These are phyloP conservation scores for Molossus molossus DNA, from an alignment of 2,797 vertebrate genomes.

Conservation along the genomic window DNA sequence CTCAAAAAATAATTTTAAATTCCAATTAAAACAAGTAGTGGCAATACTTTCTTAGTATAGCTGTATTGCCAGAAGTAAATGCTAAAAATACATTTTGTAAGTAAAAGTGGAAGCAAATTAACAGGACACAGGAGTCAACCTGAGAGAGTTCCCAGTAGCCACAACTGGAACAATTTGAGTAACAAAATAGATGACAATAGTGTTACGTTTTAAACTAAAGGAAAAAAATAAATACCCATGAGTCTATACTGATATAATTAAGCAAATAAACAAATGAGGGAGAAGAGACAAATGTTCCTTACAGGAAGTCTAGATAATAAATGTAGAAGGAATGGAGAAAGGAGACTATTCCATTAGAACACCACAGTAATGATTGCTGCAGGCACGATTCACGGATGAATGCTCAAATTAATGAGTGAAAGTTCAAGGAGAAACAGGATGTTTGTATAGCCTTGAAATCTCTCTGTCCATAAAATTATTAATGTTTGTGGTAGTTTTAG, in stretches of 20 bases:
- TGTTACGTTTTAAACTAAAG: slow-evolving; percentile 63
- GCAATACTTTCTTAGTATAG: slow-evolving; percentile 39
- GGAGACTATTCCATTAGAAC: slow-evolving; percentile 3
- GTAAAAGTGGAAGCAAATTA: slow-evolving; percentile 8
- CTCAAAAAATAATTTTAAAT: slow-evolving; percentile 55
- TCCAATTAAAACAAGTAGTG: slow-evolving; percentile 43
- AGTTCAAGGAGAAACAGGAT: slow-evolving; percentile 45
- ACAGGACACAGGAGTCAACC: background rate
- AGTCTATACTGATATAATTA: background rate
- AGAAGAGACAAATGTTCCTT: slow-evolving; percentile 6
- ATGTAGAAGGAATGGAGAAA: background rate
- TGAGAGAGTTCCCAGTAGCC: background rate
- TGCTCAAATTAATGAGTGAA: slow-evolving; percentile 28
- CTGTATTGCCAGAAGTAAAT: background rate
- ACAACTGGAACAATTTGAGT: background rate
- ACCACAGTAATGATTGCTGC: background rate
- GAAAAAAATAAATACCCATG: slow-evolving; percentile 52
- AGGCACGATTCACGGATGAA: slow-evolving; percentile 11
- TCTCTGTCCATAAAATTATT: background rate
- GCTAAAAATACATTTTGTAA: background rate
- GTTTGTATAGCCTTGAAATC: slow-evolving; percentile 4
- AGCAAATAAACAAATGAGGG: slow-evolving; percentile 60
- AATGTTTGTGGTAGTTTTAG: slow-evolving; percentile 56
- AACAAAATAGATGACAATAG: slow-evolving; percentile 47
- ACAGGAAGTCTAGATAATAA: slow-evolving; percentile 21